Base-by-base conservation (phyloP, 2,113 vertebrate species). In the Chiloscyllium plagiosum region DNA sequence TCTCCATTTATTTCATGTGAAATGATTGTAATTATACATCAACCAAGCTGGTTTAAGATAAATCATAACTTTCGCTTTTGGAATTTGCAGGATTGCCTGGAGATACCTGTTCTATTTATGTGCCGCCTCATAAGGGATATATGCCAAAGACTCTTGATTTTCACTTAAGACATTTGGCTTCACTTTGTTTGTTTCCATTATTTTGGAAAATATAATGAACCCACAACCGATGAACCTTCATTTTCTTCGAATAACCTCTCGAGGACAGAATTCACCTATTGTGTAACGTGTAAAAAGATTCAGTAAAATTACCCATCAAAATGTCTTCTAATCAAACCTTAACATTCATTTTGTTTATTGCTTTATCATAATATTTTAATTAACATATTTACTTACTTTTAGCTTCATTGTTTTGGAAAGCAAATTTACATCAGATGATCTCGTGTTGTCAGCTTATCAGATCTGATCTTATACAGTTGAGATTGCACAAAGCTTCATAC, bases 121-220 rank as follows among this genome's bases (percentile, higher is more conserved):
- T 98, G 98, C 97, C 97, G 97, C 97, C 97, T 97, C 97, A 97
- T 97, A 97, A 96, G 97, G 97, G 96, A 97, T 97, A 97, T 97
- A 97, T 98, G 97, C 98, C 98, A 98, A 98, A 98, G 98, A 98
- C 98, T 98, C 99, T 99, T 99, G 98, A 99, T 99, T 99, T 99
- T 97, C 98, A 98, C 98, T 99, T 98, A 98, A 98, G 98, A 98
- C 98, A 76, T 98, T 98, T 98, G 98, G 97, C 98, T 98, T 98
- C 98, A 97, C 98, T 99, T 99, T 99, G 98, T 99, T 99, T 99
- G 99, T 98, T 98, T 98, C 98, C 97, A 97, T 98, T 52, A 33
- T 97, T 98, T 52, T 90, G 97, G 97, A 97, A 98, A 98, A 98
- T 98, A 98, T 98, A 99, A 98, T 98, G 97, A 98, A 97, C 97